Percentiles rank a stretch among this genome's conserved stretches.
phyloP scores from a whole-genome alignment of 2,888 invertebrate species.

The Pasiphila rectangulata region DNA sequence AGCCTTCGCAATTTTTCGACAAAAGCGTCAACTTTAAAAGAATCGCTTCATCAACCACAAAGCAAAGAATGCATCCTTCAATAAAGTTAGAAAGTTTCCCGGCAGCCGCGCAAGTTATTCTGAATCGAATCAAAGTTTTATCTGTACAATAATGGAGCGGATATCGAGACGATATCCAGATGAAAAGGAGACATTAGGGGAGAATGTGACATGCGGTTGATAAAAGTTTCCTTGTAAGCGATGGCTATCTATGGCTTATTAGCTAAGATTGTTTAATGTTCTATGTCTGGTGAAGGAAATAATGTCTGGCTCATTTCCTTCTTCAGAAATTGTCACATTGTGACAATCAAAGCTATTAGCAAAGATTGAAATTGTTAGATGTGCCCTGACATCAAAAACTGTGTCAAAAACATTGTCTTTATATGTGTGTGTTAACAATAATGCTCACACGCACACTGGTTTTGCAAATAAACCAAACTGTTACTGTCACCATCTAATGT shows the following conservation, averaged over 20 bases:
- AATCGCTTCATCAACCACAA: slow-evolving; percentile 26
- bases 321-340: too few relatives aligned
- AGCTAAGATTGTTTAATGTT: not conserved
- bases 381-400: too few relatives aligned
- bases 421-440: too few relatives aligned
- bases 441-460: too few relatives aligned
- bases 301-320: too few relatives aligned
- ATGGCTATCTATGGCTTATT: slow-evolving; percentile 12
- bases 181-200: slow-evolving; percentile 55
- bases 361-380: too few relatives aligned
- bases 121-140: slow-evolving; percentile 77
- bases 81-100: slow-evolving; percentile 58
- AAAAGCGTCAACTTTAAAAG: slow-evolving; percentile 19
- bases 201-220: slow-evolving; percentile 29
- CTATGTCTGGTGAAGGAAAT: too few relatives aligned
- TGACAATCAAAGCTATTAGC: too few relatives aligned
- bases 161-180: slow-evolving; percentile 64
- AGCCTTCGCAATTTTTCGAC: too few relatives aligned
- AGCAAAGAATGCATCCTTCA: slow-evolving; percentile 31
- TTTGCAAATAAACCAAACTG: too few relatives aligned
- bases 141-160: slow-evolving; percentile 70
- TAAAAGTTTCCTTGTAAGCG: slow-evolving; percentile 25
- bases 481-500: too few relatives aligned
- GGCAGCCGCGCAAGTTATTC: slow-evolving; percentile 59
- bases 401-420: too few relatives aligned